Evolutionary conservation across 2,797 vertebrate species (phyloP).

Genomic region (Lepilemur septentrionalis): DNA sequence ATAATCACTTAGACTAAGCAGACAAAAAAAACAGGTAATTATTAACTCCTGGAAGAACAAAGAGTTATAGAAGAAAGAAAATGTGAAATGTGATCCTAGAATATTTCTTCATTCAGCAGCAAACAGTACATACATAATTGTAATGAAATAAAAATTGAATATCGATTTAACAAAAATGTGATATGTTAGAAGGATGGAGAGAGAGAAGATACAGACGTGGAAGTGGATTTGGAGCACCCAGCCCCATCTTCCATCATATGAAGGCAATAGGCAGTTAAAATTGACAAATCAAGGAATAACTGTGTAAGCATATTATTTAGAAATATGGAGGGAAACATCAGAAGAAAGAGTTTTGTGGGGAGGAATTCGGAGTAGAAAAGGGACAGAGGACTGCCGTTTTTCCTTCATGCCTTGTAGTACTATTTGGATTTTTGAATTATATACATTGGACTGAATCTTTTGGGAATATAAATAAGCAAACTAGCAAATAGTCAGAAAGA

Average conservation of each 20-base stretch:
- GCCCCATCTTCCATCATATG: background rate
- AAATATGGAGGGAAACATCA: background rate
- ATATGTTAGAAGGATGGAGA: background rate
- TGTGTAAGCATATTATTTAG: background rate
- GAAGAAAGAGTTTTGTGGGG: background rate
- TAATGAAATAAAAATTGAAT: conserved; percentile 66
- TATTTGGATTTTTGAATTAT: background rate
- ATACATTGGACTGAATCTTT: background rate
- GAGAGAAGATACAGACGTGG: background rate
- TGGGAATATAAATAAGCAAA: background rate
- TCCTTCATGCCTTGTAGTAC: background rate
- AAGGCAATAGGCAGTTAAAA: background rate
- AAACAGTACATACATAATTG: conserved; percentile 46
- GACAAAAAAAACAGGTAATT: conserved; percentile 45
- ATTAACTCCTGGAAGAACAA: conserved; percentile 62
- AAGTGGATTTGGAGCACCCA: background rate
- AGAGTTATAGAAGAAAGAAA: conserved; percentile 31
- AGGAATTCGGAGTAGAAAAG: background rate
- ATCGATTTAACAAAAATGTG: conserved; percentile 60
- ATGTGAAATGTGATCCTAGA: conserved; percentile 16
- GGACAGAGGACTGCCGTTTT: background rate
- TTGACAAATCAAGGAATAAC: background rate
- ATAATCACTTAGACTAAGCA: conserved; percentile 28
- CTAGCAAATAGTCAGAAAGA: background rate
- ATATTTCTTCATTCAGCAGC: conserved; percentile 48